phyloP scores from a whole-genome alignment of 2,797 vertebrate genomes.

The Esox lucius region DNA sequence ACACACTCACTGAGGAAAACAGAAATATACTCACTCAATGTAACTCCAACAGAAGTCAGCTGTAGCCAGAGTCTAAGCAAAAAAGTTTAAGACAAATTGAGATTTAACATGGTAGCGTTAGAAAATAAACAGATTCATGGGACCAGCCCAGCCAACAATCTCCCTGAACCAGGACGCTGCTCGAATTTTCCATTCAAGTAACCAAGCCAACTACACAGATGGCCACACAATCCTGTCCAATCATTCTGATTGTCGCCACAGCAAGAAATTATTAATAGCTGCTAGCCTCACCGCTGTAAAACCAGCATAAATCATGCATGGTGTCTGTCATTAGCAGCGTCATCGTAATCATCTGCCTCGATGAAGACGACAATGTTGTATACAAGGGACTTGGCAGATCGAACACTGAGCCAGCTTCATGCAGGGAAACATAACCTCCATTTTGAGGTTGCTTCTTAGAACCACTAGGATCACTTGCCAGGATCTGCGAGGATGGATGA shows the following conservation, averaged over 20 bases:
- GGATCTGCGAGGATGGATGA: not conserved
- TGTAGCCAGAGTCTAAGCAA: not conserved
- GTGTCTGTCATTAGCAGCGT: conserved; percentile 10
- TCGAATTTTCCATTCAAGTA: conserved; percentile 25
- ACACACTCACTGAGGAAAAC: not conserved
- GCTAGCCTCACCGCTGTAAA: conserved; percentile 5
- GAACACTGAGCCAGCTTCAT: not conserved
- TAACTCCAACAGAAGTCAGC: not conserved
- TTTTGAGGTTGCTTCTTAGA: not conserved
- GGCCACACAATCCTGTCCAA: conserved; percentile 35
- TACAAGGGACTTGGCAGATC: not conserved
- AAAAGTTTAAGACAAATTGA: too few relatives aligned
- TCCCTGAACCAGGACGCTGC: conserved; percentile 4
- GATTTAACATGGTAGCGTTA: too few relatives aligned
- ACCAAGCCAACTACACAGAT: conserved; percentile 40
- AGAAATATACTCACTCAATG: not conserved
- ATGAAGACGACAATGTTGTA: conserved; percentile 12
- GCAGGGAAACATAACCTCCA: not conserved
- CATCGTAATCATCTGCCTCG: conserved; percentile 17
- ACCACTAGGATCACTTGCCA: not conserved
- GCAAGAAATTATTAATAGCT: not conserved
- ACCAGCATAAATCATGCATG: conserved; percentile 36
- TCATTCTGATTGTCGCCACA: conserved; percentile 21
- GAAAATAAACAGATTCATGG: too few relatives aligned
- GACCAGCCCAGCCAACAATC: not conserved